These are phyloP conservation scores for Alaudala cheleensis DNA, from an alignment of 2,113 vertebrate genomes.

Conservation along the genomic window DNA sequence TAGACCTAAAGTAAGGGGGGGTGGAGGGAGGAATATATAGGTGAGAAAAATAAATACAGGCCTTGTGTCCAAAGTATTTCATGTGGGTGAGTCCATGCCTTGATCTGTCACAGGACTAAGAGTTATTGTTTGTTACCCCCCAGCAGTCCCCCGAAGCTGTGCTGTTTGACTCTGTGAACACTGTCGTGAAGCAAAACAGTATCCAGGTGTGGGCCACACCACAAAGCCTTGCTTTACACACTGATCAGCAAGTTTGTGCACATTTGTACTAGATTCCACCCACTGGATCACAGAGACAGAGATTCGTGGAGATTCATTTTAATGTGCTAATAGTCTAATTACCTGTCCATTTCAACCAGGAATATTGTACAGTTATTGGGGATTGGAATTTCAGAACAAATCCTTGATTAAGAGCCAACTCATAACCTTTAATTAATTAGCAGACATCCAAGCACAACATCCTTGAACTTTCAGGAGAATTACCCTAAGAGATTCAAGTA, in stretches of 20 bases:
- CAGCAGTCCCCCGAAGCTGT: background rate
- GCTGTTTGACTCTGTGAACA: background rate
- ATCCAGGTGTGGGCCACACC: accelerated
- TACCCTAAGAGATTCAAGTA: slow-evolving; percentile 68
- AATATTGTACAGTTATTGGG: background rate
- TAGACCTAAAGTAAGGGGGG: background rate
- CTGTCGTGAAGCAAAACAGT: background rate
- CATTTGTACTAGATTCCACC: background rate
- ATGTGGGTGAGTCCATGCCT: background rate
- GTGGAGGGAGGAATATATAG: accelerated
- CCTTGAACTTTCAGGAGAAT: slow-evolving; percentile 76
- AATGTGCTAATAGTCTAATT: background rate
- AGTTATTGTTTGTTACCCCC: background rate
- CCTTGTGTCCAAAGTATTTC: background rate
- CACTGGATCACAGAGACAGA: background rate
- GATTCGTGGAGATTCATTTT: background rate
- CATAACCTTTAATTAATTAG: slow-evolving; percentile 77
- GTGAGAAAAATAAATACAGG: background rate
- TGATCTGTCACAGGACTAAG: background rate
- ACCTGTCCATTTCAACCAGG: background rate
- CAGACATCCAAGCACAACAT: slow-evolving; percentile 70
- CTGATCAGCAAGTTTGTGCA: background rate
- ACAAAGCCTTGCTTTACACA: background rate
- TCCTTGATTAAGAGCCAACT: slow-evolving; percentile 68
- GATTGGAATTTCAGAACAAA: slow-evolving; percentile 46